phyloP scores from a whole-genome alignment of 2,888 invertebrate genomes.

The Cynaeus angustus region DNA sequence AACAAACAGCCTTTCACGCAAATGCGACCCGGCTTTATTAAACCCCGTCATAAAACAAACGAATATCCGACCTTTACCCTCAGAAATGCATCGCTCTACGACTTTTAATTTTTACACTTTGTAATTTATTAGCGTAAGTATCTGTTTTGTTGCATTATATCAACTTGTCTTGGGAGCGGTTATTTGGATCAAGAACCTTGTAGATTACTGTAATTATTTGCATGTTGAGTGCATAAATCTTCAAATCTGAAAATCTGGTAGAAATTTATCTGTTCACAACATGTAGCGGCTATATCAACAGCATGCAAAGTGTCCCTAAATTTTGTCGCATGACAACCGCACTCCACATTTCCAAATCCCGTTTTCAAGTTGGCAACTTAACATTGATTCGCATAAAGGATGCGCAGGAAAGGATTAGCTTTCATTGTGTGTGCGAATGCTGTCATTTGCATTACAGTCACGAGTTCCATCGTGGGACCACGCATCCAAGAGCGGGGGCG shows the following conservation, averaged over 20 bases:
- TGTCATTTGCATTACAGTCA: slow-evolving; percentile 51
- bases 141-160: no score
- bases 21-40: slow-evolving; percentile 13
- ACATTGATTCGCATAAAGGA: slow-evolving; percentile 21
- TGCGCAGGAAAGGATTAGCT: slow-evolving; percentile 26
- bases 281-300: no score
- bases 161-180: no score
- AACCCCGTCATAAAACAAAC: slow-evolving; percentile 3
- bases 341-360: not conserved
- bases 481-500: slow-evolving; percentile 51
- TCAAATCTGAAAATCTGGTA: no score
- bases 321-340: not conserved
- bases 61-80: no score
- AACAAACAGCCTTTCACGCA: slow-evolving; percentile 31
- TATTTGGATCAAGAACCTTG: no score
- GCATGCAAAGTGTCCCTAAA: no score
- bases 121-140: no score
- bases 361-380: slow-evolving; percentile 3
- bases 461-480: slow-evolving; percentile 57
- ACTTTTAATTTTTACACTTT: no score
- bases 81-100: not conserved
- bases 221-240: no score
- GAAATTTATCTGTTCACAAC: no score
- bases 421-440: slow-evolving; percentile 35
- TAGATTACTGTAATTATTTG: no score